Evolutionary conservation across 1,140 invertebrate species (phyloP), one percentile per base, ranked within the genome.

Genomic region (Zaprionus tsacasi): DNA sequence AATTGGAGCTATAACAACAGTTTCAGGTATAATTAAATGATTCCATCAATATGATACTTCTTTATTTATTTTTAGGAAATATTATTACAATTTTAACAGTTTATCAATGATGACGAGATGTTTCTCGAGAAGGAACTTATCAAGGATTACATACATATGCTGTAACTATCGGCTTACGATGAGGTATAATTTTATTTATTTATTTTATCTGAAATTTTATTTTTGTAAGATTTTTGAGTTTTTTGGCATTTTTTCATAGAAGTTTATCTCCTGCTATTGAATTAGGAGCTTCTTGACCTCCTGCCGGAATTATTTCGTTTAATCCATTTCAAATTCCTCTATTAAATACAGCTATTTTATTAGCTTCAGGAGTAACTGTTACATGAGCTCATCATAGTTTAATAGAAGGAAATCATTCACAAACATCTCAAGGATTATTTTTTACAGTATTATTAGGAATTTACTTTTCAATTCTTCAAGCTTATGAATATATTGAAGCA

Each of bases 311-410:
- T 92, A 70, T 72, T n/a, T 68, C 93, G 21, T 95, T 96, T 93
- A 95, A 95, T 58, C 93, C 94, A 12, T 93, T 94, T 82, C 83
- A 94, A 88, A 93, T 95, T 85, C 94, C 94, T 33, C 60, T 95
- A 91, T 89, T 95, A 92, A 95, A 95, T 93, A 94, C 94, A 13
- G 91, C 93, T 82, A 93, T 95, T 91, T 83, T 95, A 90, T 86
- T 95, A 79, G 85, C 93, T 3, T 95, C 93, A 66, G 94, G 94
- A 43, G 79, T 95, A 58, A 93, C 93, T 69, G 92, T 95, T 35
- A 95, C 94, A 15, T 94, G 93, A 92, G 90, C 93, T 21, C 95
- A 95, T 83, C 93, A 95, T 90, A 92, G 91, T 25, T 70, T 95
- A 87, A 93, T 95, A 82, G 92, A 94, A 93, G 92, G 91, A 79